These are phyloP conservation scores for Phyllotis vaccarum DNA, from an alignment of 2,797 vertebrate genomes.

Conservation along the genomic window DNA sequence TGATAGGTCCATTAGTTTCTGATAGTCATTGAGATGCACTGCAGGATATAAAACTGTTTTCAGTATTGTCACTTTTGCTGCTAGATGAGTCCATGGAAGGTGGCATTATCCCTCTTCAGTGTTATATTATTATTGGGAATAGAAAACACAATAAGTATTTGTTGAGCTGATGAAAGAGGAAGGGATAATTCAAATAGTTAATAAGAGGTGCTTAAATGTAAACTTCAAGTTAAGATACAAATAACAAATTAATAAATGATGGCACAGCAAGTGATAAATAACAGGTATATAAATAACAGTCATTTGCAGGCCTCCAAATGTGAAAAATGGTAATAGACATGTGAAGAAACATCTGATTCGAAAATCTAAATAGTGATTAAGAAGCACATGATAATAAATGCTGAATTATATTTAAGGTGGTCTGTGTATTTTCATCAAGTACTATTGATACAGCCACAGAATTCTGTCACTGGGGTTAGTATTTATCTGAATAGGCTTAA, in stretches of 20 bases:
- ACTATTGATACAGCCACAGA: background rate
- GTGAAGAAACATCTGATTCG: background rate
- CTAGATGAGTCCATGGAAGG: background rate
- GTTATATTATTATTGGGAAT: background rate
- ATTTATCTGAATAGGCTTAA: background rate
- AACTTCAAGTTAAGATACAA: background rate
- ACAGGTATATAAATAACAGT: background rate
- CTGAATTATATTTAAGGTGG: background rate
- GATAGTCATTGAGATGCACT: background rate
- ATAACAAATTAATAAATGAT: background rate
- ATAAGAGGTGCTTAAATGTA: background rate
- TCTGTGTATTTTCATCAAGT: background rate
- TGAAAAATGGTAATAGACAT: background rate
- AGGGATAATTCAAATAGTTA: background rate
- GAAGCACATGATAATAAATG: background rate
- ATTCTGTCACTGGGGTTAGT: background rate
- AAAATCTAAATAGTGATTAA: background rate
- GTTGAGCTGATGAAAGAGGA: background rate
- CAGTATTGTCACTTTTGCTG: background rate
- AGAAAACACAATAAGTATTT: background rate
- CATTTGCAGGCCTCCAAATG: background rate
- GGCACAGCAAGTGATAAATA: background rate
- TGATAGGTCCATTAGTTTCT: background rate
- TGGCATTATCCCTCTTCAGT: background rate
- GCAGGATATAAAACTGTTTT: background rate